These are phyloP conservation scores for Enteromius trimaculatus DNA, from an alignment of 2,797 vertebrate genomes.

Conservation along the genomic window DNA sequence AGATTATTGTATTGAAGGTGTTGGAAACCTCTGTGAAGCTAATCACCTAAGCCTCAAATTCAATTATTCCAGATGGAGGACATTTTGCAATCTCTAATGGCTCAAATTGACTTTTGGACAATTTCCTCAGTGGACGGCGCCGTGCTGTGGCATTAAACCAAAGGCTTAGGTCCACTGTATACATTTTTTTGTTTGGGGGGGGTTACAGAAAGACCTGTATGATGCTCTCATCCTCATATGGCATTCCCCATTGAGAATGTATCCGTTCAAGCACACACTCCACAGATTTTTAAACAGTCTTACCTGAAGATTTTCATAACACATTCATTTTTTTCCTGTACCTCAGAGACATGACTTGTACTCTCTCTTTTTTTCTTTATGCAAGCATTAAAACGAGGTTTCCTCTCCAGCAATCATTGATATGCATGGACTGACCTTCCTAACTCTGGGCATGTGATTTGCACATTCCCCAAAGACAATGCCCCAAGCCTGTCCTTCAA, in stretches of 20 bases:
- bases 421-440: slow-evolving; percentile 51
- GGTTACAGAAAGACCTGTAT: slow-evolving; percentile 56
- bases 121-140: slow-evolving; percentile 65
- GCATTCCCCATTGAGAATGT: slow-evolving; percentile 54
- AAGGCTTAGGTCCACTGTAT: slow-evolving; percentile 63
- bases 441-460: slow-evolving; percentile 54
- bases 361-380: slow-evolving; percentile 26
- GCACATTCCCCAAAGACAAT: slow-evolving; percentile 47
- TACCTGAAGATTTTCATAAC: slow-evolving; percentile 42
- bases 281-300: slow-evolving; percentile 27
- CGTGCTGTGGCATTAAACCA: slow-evolving; percentile 65
- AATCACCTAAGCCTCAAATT: slow-evolving; percentile 77
- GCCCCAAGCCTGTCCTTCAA: slow-evolving; percentile 56
- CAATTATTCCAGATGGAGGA: slow-evolving; percentile 73
- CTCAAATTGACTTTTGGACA: slow-evolving; percentile 70
- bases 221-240: slow-evolving; percentile 38
- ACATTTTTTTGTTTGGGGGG: slow-evolving; percentile 52
- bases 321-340: slow-evolving; percentile 29
- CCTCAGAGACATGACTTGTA: slow-evolving; percentile 21
- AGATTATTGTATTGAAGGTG: slow-evolving; percentile 62
- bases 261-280: slow-evolving; percentile 23
- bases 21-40: slow-evolving; percentile 69
- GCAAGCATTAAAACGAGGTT: slow-evolving; percentile 44
- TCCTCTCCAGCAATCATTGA: slow-evolving; percentile 47
- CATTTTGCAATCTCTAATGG: slow-evolving; percentile 68